Evolutionary conservation across 2,113 vertebrate genomes (phyloP).

Genomic region (Arothron firmamentum): DNA sequence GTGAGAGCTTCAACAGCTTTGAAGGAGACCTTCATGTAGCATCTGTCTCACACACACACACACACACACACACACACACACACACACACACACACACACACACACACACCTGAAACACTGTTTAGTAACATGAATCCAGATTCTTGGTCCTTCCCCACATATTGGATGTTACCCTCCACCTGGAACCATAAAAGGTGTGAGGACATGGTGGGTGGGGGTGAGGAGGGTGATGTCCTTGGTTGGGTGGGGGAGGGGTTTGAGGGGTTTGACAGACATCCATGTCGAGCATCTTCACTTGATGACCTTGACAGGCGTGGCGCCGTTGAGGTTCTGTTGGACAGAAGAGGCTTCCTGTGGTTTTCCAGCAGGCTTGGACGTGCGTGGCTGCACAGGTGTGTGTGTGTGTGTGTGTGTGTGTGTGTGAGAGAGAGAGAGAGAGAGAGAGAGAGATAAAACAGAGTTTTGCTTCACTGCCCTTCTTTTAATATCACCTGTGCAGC

Average conservation of each 20-base stretch:
- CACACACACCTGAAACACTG: too few relatives aligned
- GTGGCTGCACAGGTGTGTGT: not conserved
- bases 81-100: too few relatives aligned
- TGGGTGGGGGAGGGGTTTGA: constrained; percentile 53
- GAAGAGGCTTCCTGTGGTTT: constrained; percentile 18
- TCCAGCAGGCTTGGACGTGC: constrained; percentile 2
- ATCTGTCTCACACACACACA: too few relatives aligned
- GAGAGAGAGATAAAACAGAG: too few relatives aligned
- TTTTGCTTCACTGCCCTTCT: constrained; percentile 2
- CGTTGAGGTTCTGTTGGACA: constrained; percentile 21
- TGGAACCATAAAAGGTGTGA: constrained; percentile 42
- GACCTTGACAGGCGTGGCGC: constrained; percentile 56
- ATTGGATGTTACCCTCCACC: constrained; percentile 7
- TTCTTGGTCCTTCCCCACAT: too few relatives aligned
- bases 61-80: too few relatives aligned
- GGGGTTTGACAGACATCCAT: too few relatives aligned
- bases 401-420: not conserved
- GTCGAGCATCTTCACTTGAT: constrained; percentile 46
- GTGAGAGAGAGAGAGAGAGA: not conserved
- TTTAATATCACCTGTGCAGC: too few relatives aligned
- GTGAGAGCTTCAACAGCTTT: too few relatives aligned
- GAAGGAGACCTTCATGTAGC: too few relatives aligned
- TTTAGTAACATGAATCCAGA: too few relatives aligned
- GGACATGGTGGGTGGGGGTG: not conserved
- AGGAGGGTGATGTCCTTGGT: constrained; percentile 39